Evolutionary conservation across 2,888 invertebrate genomes (phyloP).

Genomic region (Serripes groenlandicus): DNA sequence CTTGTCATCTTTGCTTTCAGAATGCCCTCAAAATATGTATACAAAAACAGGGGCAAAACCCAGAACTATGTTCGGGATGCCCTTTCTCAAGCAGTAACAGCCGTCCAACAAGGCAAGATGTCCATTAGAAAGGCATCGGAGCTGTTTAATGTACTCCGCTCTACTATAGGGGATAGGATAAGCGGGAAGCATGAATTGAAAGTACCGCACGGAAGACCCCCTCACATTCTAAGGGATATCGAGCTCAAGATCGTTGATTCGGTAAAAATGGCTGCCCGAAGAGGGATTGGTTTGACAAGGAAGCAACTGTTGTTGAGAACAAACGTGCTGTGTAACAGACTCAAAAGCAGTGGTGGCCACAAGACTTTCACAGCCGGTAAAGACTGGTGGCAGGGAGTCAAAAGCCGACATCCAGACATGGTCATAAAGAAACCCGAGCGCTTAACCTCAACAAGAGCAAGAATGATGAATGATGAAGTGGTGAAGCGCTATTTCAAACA

Average conservation of each 20-base stretch:
- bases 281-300: constrained; percentile 53
- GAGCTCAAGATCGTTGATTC: constrained; percentile 45
- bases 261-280: constrained; percentile 38
- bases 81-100: constrained; percentile 17
- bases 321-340: constrained; percentile 19
- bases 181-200: constrained; percentile 25
- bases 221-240: constrained; percentile 31
- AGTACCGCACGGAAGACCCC: constrained; percentile 32
- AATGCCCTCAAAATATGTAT: too few relatives aligned
- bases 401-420: constrained; percentile 39
- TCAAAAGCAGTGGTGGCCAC: constrained; percentile 21
- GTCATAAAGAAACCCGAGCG: constrained; percentile 43
- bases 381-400: constrained; percentile 47
- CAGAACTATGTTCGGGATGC: neutral
- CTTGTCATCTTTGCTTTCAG: too few relatives aligned
- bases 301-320: constrained; percentile 37
- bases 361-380: constrained; percentile 35
- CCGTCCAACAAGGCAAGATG: constrained; percentile 17
- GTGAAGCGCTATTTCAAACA: constrained; percentile 24
- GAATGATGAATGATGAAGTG: constrained; percentile 47
- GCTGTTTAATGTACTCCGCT: constrained; percentile 27
- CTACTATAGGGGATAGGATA: constrained; percentile 37
- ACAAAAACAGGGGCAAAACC: too few relatives aligned
- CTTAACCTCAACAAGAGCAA: constrained; percentile 22
- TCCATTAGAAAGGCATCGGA: constrained; percentile 33